These are phyloP conservation scores for Tolypeutes matacus DNA, from an alignment of 2,797 vertebrate genomes.

Conservation along the genomic window DNA sequence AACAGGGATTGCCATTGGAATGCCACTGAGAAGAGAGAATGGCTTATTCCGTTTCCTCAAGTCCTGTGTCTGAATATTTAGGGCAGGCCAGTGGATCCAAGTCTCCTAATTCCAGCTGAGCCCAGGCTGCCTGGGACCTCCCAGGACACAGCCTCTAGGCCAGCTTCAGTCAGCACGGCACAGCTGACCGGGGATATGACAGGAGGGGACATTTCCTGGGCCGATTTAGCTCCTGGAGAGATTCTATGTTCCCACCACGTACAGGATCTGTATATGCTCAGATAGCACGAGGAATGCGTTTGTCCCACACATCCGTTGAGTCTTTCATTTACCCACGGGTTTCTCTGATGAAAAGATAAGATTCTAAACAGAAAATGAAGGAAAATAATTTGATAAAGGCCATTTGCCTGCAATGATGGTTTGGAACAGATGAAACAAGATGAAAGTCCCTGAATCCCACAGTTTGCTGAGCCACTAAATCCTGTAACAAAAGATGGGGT, in stretches of 20 bases:
- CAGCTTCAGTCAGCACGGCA: background rate
- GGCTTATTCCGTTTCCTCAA: background rate
- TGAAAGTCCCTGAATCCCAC: slow-evolving; percentile 69
- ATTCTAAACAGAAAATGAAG: background rate
- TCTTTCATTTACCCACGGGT: background rate
- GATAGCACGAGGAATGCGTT: rapidly evolving
- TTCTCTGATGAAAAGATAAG: background rate
- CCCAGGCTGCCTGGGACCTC: background rate
- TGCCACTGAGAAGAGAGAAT: rapidly evolving
- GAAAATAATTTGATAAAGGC: slow-evolving; percentile 40
- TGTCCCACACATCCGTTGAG: rapidly evolving
- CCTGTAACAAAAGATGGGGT: slow-evolving; percentile 63
- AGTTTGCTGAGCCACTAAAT: slow-evolving; percentile 62
- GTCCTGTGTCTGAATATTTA: background rate
- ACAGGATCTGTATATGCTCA: rapidly evolving
- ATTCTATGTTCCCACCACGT: background rate
- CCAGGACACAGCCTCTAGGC: background rate
- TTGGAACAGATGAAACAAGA: slow-evolving; percentile 69
- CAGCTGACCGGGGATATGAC: background rate
- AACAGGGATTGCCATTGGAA: rapidly evolving
- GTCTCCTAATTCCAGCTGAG: background rate
- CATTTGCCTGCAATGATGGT: background rate
- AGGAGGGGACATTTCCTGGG: background rate
- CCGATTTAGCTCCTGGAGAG: background rate
- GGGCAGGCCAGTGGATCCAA: background rate